These are phyloP conservation scores for Choreutis nemorana DNA, from an alignment of 2,888 invertebrate species.

Conservation along the genomic window DNA sequence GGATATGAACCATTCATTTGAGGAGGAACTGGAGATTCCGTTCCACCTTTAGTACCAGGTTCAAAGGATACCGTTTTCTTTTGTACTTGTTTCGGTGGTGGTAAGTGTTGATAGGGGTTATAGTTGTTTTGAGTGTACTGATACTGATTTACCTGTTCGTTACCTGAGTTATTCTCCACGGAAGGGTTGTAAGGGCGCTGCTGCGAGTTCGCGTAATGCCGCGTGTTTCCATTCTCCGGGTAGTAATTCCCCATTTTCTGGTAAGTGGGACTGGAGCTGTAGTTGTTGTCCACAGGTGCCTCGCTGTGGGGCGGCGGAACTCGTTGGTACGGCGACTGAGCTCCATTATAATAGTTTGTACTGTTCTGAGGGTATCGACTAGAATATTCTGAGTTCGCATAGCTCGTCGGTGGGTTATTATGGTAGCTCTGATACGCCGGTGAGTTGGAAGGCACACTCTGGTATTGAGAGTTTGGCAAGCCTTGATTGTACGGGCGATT, in stretches of 20 bases:
- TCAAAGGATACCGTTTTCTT: conserved; percentile 79
- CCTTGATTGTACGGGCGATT: conserved; percentile 35
- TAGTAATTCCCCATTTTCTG: conserved; percentile 50
- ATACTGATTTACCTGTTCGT: conserved; percentile 30
- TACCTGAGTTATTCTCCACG: conserved; percentile 23
- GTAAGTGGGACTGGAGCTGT: no score
- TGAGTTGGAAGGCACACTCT: conserved; percentile 55
- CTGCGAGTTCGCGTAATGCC: conserved; percentile 39
- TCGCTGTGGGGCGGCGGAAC: conserved; percentile 68
- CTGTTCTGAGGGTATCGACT: conserved; percentile 52
- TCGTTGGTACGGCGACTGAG: conserved; percentile 65
- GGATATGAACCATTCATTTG: conserved; percentile 35
- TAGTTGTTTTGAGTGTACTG: conserved; percentile 43
- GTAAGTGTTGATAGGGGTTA: conserved; percentile 71
- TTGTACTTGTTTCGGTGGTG: conserved; percentile 67
- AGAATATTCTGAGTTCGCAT: conserved; percentile 55
- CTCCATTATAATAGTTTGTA: conserved; percentile 33
- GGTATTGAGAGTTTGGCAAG: conserved; percentile 41
- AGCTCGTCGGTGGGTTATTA: conserved; percentile 60
- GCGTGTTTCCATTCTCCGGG: conserved; percentile 26
- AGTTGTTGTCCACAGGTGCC: conserved; percentile 29
- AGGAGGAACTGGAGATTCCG: conserved; percentile 54
- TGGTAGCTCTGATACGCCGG: conserved; percentile 55
- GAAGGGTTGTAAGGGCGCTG: conserved; percentile 48
- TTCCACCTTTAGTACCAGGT: conserved; percentile 74